phyloP scores from a whole-genome alignment of 2,888 invertebrate species.

The Eupithecia centaureata region DNA sequence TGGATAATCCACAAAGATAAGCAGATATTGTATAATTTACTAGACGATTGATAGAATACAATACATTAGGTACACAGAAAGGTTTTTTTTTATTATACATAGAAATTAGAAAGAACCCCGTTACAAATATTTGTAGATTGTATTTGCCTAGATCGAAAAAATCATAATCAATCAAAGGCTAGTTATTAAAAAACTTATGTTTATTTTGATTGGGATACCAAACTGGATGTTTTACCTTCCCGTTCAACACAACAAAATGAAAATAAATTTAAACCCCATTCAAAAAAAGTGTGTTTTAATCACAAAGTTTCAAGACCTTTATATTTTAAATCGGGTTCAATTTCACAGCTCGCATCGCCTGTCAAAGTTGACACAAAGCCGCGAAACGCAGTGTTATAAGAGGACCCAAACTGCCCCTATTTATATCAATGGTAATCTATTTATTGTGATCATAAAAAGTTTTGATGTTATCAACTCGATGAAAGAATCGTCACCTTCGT shows the following conservation, averaged over 20 bases:
- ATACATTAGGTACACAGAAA: no score
- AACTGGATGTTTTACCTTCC: slow-evolving; percentile 51
- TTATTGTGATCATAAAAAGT: slow-evolving; percentile 82
- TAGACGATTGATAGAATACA: no score
- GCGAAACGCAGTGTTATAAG: slow-evolving; percentile 77
- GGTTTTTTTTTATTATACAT: no score
- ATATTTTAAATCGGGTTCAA: slow-evolving; percentile 80
- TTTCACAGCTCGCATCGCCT: slow-evolving; percentile 82
- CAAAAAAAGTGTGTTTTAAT: slow-evolving; percentile 65
- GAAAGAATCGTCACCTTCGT: slow-evolving; percentile 81
- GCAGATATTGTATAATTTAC: no score
- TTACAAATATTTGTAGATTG: no score
- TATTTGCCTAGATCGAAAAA: not conserved
- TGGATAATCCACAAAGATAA: no score
- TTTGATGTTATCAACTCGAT: slow-evolving; percentile 81
- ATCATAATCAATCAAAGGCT: not conserved
- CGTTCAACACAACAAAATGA: slow-evolving; percentile 73
- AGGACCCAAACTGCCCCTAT: slow-evolving; percentile 79
- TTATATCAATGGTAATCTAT: slow-evolving; percentile 82
- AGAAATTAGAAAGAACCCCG: no score
- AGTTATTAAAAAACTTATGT: slow-evolving; percentile 13
- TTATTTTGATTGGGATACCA: slow-evolving; percentile 55
- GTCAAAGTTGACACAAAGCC: slow-evolving; percentile 82
- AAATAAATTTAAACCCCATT: slow-evolving; percentile 67
- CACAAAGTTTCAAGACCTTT: slow-evolving; percentile 76